Base-by-base conservation (phyloP, 2,113 vertebrate species). In the Anhinga anhinga region DNA sequence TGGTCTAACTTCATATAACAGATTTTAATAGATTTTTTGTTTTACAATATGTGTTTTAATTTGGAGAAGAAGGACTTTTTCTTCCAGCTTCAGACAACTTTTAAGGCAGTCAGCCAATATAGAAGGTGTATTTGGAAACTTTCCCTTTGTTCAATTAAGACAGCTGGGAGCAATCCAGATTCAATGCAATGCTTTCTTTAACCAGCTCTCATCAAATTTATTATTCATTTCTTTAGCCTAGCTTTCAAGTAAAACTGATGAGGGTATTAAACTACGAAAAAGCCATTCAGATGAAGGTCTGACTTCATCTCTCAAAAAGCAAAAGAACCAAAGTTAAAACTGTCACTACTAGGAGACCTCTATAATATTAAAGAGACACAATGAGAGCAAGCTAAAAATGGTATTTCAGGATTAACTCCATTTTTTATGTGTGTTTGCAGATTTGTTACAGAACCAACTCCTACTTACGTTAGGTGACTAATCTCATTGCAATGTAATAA, bases 111-210 rank as follows among this genome's bases (percentile, higher is more conserved):
- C 52, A 38, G 88, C 80, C 88, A 93, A 69, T 56, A 83, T 13
- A 88, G 74, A 95, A 97, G 69, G 69, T 97, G 61, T 88, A 79
- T 92, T 96, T 97, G 91, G 94, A 96, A 95, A 44, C 61, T 72
- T 95, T 96, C 92, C 90, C 62, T 96, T 95, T 92, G 82, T 96
- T 95, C 94, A 96, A 90, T 96, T 96, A 97, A 94, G 76, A 94
- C 40, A 72, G 92, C 82, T 95, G 92, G 77, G 79, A 88, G 80
- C 63, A 89, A 89, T 95, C 93, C 86, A 95, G 69, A 92, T 66
- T 66, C 91, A 93, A 53, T 82, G 55, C 40, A 81, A 29, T 47
- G 52, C 77, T 90, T 96, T 71, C 73, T 91, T 85, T 97, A 94
- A 94, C 81, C 74, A 93, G 77, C 83, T 81, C 86, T 78, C 82